Evolutionary conservation across 2,797 vertebrate genomes (phyloP).

Genomic region (Pogonophryne albipinna): DNA sequence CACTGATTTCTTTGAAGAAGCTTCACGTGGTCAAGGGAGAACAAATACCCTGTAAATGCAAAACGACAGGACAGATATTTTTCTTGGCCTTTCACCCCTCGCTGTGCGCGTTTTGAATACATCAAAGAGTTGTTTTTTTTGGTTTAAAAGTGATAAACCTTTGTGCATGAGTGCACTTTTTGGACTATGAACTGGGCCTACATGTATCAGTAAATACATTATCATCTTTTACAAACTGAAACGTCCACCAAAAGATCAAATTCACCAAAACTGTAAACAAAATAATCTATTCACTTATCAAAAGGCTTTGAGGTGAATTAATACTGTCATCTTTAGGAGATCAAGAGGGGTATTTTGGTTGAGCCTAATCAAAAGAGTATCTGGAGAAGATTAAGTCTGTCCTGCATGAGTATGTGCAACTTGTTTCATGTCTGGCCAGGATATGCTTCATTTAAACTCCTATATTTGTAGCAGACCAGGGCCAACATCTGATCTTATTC

Average conservation of each 20-base stretch:
- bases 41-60: constrained; percentile 29
- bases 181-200: background rate
- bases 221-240: constrained; percentile 2
- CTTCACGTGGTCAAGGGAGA: constrained; percentile 3
- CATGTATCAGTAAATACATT: background rate
- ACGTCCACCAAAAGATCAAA: constrained; percentile 1
- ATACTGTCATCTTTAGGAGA: constrained; percentile 26
- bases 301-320: constrained; percentile 24
- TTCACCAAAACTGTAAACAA: background rate
- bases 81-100: constrained; percentile 13
- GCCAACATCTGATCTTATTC: constrained; percentile 48
- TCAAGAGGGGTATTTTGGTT: constrained; percentile 29
- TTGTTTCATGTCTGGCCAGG: constrained; percentile 67
- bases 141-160: background rate
- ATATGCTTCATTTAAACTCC: constrained; percentile 58
- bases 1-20: constrained; percentile 28
- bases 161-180: constrained; percentile 12
- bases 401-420: constrained; percentile 32
- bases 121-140: constrained; percentile 13
- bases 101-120: constrained; percentile 2
- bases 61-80: constrained; percentile 41
- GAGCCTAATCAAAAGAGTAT: constrained; percentile 40
- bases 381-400: constrained; percentile 60
- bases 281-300: constrained; percentile 21
- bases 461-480: constrained; percentile 48